These are phyloP conservation scores for Dicycla oo DNA, from an alignment of 2,888 invertebrate genomes.

Conservation along the genomic window DNA sequence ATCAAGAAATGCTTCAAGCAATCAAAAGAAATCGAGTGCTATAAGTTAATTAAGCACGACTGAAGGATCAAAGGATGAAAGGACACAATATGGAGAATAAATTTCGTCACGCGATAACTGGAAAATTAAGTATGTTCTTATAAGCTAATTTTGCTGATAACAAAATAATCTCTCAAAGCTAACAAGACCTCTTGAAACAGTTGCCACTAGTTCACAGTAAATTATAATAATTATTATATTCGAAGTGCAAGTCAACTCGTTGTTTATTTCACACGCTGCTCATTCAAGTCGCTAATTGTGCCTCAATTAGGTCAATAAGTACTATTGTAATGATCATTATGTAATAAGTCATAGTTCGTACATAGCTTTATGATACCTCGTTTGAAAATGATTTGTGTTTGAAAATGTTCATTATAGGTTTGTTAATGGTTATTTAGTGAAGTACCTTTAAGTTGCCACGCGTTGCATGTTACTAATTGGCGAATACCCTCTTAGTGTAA, in stretches of 20 bases:
- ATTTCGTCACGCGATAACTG: not conserved
- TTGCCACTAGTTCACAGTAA: slow-evolving; percentile 8
- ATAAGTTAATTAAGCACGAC: not conserved
- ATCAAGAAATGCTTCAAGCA: not conserved
- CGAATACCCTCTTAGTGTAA: too few species aligned
- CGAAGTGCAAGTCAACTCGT: slow-evolving; percentile 35
- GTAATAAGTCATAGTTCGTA: slow-evolving; percentile 42
- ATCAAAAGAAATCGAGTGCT: not conserved
- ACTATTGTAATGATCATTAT: slow-evolving; percentile 54
- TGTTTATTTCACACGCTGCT: slow-evolving; percentile 57
- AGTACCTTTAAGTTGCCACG: too few species aligned
- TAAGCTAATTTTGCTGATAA: not conserved
- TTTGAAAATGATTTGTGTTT: slow-evolving; percentile 34
- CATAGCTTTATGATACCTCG: slow-evolving; percentile 26
- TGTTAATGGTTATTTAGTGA: not conserved
- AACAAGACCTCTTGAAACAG: slow-evolving; percentile 5
- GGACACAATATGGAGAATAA: not conserved
- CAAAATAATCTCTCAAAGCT: not conserved
- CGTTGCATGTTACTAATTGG: too few species aligned
- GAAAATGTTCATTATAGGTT: slow-evolving; percentile 3
- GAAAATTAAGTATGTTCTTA: not conserved
- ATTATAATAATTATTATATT: slow-evolving; percentile 34
- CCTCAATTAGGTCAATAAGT: slow-evolving; percentile 56
- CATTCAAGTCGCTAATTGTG: slow-evolving; percentile 51
- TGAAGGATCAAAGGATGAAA: not conserved